phyloP scores from a whole-genome alignment of 2,797 vertebrate genomes.

The Pangasius mekongensis region DNA sequence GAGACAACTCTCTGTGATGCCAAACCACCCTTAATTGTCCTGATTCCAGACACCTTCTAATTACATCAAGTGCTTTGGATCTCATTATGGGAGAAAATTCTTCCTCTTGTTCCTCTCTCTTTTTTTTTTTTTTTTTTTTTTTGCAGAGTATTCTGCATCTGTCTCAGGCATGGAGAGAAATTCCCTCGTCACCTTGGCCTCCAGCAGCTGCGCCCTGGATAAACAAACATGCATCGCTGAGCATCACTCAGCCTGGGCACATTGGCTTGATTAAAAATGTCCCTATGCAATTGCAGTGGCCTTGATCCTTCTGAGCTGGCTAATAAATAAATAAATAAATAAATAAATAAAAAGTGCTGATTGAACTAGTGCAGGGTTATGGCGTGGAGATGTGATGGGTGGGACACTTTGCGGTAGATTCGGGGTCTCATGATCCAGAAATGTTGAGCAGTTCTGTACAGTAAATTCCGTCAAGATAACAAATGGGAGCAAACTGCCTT shows the following conservation, averaged over 20 bases:
- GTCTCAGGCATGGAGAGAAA: slow-evolving; percentile 38
- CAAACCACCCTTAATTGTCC: slow-evolving; percentile 76
- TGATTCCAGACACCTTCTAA: slow-evolving; percentile 73
- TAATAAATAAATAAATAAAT: slow-evolving; percentile 72
- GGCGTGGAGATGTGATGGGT: not conserved
- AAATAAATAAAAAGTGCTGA: slow-evolving; percentile 66
- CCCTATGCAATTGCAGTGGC: slow-evolving; percentile 66
- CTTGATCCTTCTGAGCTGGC: slow-evolving; percentile 62
- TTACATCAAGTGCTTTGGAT: slow-evolving; percentile 73
- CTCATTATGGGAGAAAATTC: slow-evolving; percentile 65
- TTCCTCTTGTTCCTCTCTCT: slow-evolving; percentile 38
- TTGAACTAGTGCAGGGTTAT: slow-evolving; percentile 60
- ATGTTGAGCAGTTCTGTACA: slow-evolving; percentile 11
- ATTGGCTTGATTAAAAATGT: slow-evolving; percentile 72
- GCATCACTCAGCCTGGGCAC: slow-evolving; percentile 67
- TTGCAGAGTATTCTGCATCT: slow-evolving; percentile 40
- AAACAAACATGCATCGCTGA: slow-evolving; percentile 71
- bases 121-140: not conserved
- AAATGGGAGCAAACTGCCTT: slow-evolving; percentile 17
- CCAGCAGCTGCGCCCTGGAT: slow-evolving; percentile 72
- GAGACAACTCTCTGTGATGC: slow-evolving; percentile 71
- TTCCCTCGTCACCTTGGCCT: slow-evolving; percentile 69
- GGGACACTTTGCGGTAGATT: not conserved
- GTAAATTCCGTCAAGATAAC: slow-evolving; percentile 19
- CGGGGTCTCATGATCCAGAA: not conserved